Evolutionary conservation across 2,113 vertebrate genomes (phyloP), one percentile per base, ranked within the genome.

Genomic region (Carassius auratus): DNA sequence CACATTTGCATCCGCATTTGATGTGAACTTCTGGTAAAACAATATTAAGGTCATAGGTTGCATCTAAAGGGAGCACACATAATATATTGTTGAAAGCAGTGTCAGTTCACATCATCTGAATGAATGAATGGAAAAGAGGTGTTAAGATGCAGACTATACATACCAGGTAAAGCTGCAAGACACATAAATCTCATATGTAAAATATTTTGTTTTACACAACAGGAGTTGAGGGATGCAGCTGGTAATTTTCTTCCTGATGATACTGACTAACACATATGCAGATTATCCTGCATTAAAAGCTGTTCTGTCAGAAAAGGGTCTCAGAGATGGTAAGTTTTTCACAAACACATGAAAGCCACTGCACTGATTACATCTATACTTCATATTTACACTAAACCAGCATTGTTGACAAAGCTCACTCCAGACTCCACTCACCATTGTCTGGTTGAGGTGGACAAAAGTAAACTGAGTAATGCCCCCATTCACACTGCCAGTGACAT

Each of bases 241-340:
- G 66, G 3, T 36, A 2, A 1, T 69, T 69, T 9, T 17, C 10
- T 38, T 69, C 33, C 33, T 69, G 66, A 19, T 69, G 66, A 19
- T 69, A 17, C 8, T 69, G 33, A 19, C 66, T 19, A 4, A 69
- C 14, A 69, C 66, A 19, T 8, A 69, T 69, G 66, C 66, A 36
- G 66, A 69, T 69, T 69, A 69, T 36, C 66, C 66, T 19, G 66
- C 66, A 19, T 36, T 69, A 4, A 69, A 69, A 69, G 1, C 30
- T 36, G 15, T 69, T 69, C 33, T 69, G 66, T 69, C 66, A 69
- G 66, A 69, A 17, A 69, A 69, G 66, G 66, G 66, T 9, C 66
- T 69, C 30, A 36, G 30, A 69, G 30, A 19, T 36, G 66, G 66
- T 69, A 36, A 36, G 66, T 69, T 36, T 8, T 33, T 59, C 7